phyloP scores from a whole-genome alignment of 2,797 vertebrate genomes.

The Anguilla megastoma region DNA sequence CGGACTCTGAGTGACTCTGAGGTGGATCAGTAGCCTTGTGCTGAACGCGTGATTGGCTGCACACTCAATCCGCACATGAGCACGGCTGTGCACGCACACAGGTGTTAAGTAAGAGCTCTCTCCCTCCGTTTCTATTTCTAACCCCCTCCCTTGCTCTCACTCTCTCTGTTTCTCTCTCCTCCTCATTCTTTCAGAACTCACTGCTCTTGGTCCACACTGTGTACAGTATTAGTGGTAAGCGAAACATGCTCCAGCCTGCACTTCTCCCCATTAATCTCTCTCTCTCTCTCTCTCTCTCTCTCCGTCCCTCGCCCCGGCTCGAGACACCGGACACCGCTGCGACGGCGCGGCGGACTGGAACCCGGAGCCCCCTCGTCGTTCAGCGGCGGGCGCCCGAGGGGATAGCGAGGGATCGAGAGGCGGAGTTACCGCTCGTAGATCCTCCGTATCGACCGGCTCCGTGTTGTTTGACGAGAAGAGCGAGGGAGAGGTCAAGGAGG shows the following conservation, averaged over 20 bases:
- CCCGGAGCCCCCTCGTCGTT: background rate
- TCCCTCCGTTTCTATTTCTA: background rate
- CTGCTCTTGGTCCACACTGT: no score
- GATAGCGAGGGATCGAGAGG: background rate
- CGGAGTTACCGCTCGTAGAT: background rate
- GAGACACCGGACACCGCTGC: constrained; percentile 3
- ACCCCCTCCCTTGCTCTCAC: background rate
- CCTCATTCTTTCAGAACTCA: no score
- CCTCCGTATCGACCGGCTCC: background rate
- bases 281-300: no score
- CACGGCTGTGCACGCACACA: background rate
- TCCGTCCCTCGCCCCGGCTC: background rate
- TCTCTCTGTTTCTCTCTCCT: no score
- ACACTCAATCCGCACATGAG: background rate
- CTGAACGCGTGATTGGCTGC: background rate
- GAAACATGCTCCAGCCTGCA: no score
- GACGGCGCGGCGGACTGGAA: background rate
- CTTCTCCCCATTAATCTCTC: no score
- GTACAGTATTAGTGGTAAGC: no score
- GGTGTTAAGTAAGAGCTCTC: background rate
- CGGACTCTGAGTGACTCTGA: background rate
- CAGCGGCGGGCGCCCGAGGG: background rate
- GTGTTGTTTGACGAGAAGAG: background rate
- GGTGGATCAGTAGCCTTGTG: background rate
- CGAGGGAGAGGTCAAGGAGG: background rate